Conservation (phyloP, 2,888 invertebrate species). For the Mimas tiliae region DNA sequence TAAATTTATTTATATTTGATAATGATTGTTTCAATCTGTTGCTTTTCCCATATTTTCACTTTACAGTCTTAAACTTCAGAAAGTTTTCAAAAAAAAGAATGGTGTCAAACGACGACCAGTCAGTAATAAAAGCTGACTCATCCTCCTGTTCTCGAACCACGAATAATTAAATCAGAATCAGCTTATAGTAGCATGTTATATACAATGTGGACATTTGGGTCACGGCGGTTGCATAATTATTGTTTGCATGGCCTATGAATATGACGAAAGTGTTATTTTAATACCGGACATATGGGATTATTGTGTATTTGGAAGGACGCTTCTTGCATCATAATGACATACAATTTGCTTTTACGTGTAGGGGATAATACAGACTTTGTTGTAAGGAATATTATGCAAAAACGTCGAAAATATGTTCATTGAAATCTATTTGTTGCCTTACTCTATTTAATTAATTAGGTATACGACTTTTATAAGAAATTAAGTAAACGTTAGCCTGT, state of each 20-base stretch:
- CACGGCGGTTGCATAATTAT: conserved; percentile 33
- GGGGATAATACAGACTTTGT: neutral
- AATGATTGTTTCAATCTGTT: too few species aligned
- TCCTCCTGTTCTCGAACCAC: conserved; percentile 19
- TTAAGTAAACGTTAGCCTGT: too few species aligned
- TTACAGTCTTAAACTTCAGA: neutral
- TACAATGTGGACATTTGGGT: conserved; percentile 28
- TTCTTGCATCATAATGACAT: neutral
- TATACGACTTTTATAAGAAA: too few species aligned
- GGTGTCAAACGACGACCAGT: neutral
- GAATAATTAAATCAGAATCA: conserved; percentile 23
- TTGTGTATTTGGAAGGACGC: neutral
- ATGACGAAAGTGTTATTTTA: conserved; percentile 26
- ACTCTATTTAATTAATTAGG: too few species aligned
- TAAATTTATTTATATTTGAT: too few species aligned
- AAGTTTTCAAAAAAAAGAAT: neutral
- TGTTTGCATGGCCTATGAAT: conserved; percentile 23
- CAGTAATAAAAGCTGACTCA: conserved; percentile 17
- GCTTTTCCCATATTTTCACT: too few species aligned
- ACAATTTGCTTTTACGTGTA: neutral
- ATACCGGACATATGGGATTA: conserved; percentile 2
- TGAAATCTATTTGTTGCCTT: too few species aligned
- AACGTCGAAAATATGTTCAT: too few species aligned
- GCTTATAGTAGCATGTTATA: conserved; percentile 26
- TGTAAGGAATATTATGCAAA: neutral